Evolutionary conservation across 2,797 vertebrate genomes (phyloP).

Genomic region (Macropodus opercularis): DNA sequence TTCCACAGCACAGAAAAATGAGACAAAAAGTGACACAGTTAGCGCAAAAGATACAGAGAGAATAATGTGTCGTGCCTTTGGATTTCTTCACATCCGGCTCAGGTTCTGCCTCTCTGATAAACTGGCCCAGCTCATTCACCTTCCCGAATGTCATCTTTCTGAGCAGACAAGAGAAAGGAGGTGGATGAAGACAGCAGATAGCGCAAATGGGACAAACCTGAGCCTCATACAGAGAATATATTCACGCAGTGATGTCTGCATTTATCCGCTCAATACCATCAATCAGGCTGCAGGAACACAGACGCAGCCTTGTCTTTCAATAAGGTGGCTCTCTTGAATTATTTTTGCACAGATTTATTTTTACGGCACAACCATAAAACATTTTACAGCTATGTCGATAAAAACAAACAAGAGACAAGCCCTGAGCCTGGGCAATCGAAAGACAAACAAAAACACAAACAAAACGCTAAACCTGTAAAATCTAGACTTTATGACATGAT

Average conservation of each 20-base stretch:
- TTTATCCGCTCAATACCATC: not conserved
- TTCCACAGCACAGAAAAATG: constrained; percentile 14
- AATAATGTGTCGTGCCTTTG: constrained; percentile 84
- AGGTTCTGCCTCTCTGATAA: constrained; percentile 97
- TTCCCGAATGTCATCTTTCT: constrained; percentile 98
- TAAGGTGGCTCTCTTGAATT: not conserved
- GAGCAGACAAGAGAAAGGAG: constrained; percentile 49
- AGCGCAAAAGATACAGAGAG: constrained; percentile 10
- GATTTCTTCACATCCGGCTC: constrained; percentile 99
- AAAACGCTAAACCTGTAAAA: constrained; percentile 1
- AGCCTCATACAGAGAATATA: constrained; percentile 10
- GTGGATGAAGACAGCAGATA: constrained; percentile 14
- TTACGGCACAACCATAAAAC: constrained; percentile 21
- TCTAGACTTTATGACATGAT: not conserved
- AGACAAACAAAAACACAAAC: not conserved
- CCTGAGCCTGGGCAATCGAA: constrained; percentile 1
- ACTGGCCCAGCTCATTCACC: constrained; percentile 97
- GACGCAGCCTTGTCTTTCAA: constrained; percentile 27
- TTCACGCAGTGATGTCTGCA: not conserved
- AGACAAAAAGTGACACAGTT: constrained; percentile 39
- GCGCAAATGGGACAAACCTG: constrained; percentile 16
- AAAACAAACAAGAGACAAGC: constrained; percentile 1
- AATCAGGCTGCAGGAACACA: not conserved
- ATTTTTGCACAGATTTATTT: constrained; percentile 1
- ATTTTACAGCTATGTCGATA: constrained; percentile 7